Percentiles rank a stretch among this genome's conserved stretches.
Conservation (phyloP, 2,797 vertebrate genomes). For the Lepilemur ruficaudatus region DNA sequence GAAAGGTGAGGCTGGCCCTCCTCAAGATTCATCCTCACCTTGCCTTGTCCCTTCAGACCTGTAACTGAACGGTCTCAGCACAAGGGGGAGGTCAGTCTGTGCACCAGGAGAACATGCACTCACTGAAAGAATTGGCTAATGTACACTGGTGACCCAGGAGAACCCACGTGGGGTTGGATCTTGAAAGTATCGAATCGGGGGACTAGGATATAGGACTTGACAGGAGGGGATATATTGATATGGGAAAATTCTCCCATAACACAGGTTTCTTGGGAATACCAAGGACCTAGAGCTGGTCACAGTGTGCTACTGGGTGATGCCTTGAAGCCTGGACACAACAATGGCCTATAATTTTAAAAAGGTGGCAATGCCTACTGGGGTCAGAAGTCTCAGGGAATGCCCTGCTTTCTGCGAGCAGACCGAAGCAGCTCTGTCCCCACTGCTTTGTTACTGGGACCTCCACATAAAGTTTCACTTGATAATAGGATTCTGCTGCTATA, state of each 20-base stretch:
- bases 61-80: not conserved
- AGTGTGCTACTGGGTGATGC: not conserved
- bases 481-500: not conserved
- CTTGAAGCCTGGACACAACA: not conserved
- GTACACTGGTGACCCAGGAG: not conserved
- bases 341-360: not conserved
- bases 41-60: not conserved
- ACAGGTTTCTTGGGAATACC: not conserved
- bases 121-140: not conserved
- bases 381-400: not conserved
- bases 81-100: not conserved
- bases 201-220: not conserved
- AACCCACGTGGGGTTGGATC: not conserved
- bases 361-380: not conserved
- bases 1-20: not conserved
- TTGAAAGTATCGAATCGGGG: not conserved
- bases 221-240: not conserved
- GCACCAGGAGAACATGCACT: not conserved
- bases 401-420: not conserved
- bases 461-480: not conserved
- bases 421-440: not conserved
- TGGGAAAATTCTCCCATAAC: not conserved
- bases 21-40: too few relatives aligned
- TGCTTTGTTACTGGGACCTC: not conserved
- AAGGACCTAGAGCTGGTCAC: not conserved